A percentile compares a stretch with the other conserved stretches of the same genome.
Evolutionary conservation across 2,113 vertebrate genomes (phyloP).

Genomic region (Ammodramus savannarum): DNA sequence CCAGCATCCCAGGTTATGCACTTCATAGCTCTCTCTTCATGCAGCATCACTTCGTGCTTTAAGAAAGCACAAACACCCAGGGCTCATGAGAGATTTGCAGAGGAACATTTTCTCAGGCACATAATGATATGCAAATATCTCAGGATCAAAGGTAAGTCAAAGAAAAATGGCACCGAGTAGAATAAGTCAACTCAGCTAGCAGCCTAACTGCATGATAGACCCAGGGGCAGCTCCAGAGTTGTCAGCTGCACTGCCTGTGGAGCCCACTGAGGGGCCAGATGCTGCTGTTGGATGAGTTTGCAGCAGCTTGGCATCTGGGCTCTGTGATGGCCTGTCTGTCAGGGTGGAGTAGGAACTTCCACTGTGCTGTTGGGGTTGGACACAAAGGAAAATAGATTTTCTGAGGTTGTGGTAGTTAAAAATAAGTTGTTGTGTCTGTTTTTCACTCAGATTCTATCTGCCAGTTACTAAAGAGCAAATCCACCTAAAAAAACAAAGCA

Average conservation of each 20-base stretch:
- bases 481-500: background rate
- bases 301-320: background rate
- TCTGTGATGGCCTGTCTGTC: background rate
- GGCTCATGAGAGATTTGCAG: background rate
- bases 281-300: conserved; percentile 15
- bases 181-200: conserved; percentile 30
- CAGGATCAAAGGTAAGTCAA: conserved; percentile 62
- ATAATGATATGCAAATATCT: conserved; percentile 52
- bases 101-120: background rate
- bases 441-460: background rate
- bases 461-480: background rate
- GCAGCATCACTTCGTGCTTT: background rate
- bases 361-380: background rate
- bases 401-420: conserved; percentile 9
- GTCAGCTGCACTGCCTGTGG: conserved; percentile 30
- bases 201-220: conserved; percentile 15
- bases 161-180: conserved; percentile 47
- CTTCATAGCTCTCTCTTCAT: background rate
- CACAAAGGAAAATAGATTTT: background rate
- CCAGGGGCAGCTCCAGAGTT: conserved; percentile 29
- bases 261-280: background rate
- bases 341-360: background rate
- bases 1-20: background rate
- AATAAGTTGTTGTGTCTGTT: background rate
- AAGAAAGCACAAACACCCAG: background rate